Percentiles rank a stretch among this genome's conserved stretches.
These are phyloP conservation scores for Discoglossus pictus DNA, from an alignment of 2,797 vertebrate genomes.

Conservation along the genomic window DNA sequence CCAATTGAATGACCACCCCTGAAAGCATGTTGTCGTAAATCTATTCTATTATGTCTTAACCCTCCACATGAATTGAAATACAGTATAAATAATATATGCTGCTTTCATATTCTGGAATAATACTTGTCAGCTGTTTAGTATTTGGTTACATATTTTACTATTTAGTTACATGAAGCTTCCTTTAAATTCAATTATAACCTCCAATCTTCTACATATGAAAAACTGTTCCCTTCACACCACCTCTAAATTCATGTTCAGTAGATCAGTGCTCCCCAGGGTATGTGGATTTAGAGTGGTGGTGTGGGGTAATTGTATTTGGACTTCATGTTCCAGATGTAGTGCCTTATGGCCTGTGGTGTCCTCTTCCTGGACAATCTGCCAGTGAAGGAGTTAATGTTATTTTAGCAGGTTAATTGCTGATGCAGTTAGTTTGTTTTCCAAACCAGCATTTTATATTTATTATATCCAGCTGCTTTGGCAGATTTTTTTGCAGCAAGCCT, in stretches of 20 bases:
- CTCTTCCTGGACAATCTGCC: conserved; percentile 5
- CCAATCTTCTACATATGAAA: too few relatives aligned
- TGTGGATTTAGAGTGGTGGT: not conserved
- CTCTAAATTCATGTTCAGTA: conserved; percentile 10
- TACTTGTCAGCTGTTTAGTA: too few relatives aligned
- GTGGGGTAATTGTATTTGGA: conserved; percentile 1
- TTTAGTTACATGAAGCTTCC: too few relatives aligned
- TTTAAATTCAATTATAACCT: not conserved
- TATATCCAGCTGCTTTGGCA: not conserved
- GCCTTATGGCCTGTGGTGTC: not conserved
- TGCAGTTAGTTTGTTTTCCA: conserved; percentile 4
- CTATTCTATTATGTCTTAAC: too few relatives aligned
- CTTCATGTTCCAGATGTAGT: conserved; percentile 17
- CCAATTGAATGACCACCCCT: too few relatives aligned
- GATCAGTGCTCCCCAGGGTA: conserved; percentile 11
- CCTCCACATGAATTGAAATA: too few relatives aligned
- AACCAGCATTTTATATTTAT: conserved; percentile 2
- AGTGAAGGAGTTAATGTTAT: conserved; percentile 4
- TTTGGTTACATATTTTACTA: too few relatives aligned
- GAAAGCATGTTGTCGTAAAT: too few relatives aligned
- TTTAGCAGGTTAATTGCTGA: conserved; percentile 14
- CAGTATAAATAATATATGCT: too few relatives aligned
- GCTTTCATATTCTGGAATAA: too few relatives aligned
- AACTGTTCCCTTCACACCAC: too few relatives aligned
- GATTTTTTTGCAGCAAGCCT: not conserved